phyloP scores from a whole-genome alignment of 2,113 vertebrate genomes.

The Antigone vipio region DNA sequence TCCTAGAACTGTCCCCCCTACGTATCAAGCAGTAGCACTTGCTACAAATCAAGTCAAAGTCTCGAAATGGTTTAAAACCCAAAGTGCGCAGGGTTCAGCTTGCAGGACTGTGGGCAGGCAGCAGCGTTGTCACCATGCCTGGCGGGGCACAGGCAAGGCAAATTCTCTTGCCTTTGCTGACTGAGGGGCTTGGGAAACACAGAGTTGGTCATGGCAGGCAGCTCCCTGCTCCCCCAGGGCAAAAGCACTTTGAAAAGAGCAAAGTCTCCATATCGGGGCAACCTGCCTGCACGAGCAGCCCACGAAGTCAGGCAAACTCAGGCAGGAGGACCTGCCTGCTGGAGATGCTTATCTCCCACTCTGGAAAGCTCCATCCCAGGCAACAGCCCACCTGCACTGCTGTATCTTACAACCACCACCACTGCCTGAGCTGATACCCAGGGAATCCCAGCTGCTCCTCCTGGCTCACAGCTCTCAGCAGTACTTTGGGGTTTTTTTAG shows the following conservation, averaged over 20 bases:
- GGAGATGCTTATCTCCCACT: not conserved
- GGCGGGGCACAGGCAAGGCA: not conserved
- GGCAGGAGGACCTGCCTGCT: not conserved
- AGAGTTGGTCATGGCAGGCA: not conserved
- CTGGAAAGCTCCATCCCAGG: not conserved
- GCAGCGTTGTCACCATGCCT: not conserved
- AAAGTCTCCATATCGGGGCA: not conserved
- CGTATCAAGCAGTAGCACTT: not conserved
- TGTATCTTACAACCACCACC: not conserved
- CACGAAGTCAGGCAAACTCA: not conserved
- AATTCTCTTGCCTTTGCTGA: not conserved
- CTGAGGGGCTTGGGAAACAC: not conserved
- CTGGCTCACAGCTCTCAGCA: not conserved
- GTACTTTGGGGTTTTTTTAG: not conserved
- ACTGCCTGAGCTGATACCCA: not conserved
- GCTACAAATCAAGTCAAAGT: not conserved
- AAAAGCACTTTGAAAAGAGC: not conserved
- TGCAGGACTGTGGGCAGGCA: not conserved
- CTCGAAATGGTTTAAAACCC: not conserved
- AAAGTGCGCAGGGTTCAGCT: not conserved
- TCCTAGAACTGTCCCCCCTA: not conserved
- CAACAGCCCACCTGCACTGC: not conserved
- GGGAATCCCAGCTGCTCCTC: constrained; percentile 24
- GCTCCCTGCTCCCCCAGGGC: not conserved
- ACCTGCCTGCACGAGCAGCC: not conserved